Conservation (phyloP, 2,888 invertebrate species). For the Zhuqinia jingwanae region DNA sequence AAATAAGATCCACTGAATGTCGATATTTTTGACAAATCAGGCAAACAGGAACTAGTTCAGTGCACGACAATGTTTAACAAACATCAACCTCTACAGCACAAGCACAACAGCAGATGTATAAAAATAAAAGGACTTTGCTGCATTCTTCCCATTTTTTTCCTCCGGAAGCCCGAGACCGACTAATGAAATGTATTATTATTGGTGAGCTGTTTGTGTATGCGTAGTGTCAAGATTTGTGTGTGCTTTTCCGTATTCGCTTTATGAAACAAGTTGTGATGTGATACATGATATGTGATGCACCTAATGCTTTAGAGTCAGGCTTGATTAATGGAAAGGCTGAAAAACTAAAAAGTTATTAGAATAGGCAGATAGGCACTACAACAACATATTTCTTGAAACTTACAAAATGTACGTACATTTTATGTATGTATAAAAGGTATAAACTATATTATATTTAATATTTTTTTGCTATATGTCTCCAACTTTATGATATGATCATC, state of each 20-base stretch:
- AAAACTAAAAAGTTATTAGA: no score
- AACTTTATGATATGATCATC: no score
- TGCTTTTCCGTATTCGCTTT: constrained; percentile 14
- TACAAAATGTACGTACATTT: no score
- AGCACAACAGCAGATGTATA: constrained; percentile 31
- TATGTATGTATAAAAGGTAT: no score
- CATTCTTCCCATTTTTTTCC: not conserved
- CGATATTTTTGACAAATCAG: constrained; percentile 50
- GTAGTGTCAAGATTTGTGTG: constrained; percentile 19
- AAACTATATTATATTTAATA: no score
- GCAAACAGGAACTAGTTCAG: not conserved
- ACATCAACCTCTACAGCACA: not conserved
- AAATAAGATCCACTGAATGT: not conserved
- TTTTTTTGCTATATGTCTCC: no score
- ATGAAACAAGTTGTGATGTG: constrained; percentile 23
- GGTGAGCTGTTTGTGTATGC: not conserved
- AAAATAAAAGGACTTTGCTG: not conserved
- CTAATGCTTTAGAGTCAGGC: no score
- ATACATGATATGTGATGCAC: not conserved
- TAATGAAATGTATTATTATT: constrained; percentile 40
- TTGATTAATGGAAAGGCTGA: no score
- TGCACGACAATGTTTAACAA: constrained; percentile 21
- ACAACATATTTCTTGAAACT: no score
- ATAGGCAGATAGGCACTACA: no score
- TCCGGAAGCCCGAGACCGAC: constrained; percentile 53